Percentiles rank a stretch among this genome's conserved stretches.
These are phyloP conservation scores for Dascyllus trimaculatus DNA, from an alignment of 2,113 vertebrate genomes.

Conservation along the genomic window DNA sequence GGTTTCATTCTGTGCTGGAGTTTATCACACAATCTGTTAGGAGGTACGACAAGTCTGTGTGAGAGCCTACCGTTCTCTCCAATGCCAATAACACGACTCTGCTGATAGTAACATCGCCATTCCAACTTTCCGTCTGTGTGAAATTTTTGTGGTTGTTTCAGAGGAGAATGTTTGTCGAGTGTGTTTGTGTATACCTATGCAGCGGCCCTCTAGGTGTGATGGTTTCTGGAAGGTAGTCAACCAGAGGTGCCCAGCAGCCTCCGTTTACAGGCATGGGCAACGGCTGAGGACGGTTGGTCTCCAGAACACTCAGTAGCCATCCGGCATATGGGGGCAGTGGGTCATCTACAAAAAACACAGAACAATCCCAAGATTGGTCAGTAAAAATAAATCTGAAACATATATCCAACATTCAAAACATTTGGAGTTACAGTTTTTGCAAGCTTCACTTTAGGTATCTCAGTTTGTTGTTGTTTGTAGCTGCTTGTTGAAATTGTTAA, in stretches of 20 bases:
- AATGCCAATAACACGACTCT: slow-evolving; percentile 2
- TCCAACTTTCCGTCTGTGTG: background rate
- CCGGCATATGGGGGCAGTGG: slow-evolving; percentile 95
- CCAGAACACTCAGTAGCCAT: slow-evolving; percentile 94
- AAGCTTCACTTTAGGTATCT: too few species aligned
- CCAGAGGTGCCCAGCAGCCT: slow-evolving; percentile 97
- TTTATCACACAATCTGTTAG: slow-evolving; percentile 49
- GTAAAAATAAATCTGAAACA: background rate
- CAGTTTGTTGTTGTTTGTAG: too few species aligned
- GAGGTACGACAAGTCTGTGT: slow-evolving; percentile 9
- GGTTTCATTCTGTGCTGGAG: slow-evolving; percentile 28
- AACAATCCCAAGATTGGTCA: background rate
- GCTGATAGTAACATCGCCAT: background rate
- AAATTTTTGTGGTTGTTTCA: slow-evolving; percentile 3
- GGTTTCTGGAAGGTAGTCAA: slow-evolving; percentile 98
- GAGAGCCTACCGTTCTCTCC: slow-evolving; percentile 1
- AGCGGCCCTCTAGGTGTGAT: slow-evolving; percentile 95
- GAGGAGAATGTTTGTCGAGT: background rate
- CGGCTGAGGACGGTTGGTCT: slow-evolving; percentile 94
- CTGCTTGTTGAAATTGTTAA: too few species aligned
- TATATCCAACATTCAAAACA: too few species aligned
- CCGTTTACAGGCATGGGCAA: slow-evolving; percentile 97
- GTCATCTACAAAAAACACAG: slow-evolving; percentile 84
- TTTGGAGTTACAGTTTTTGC: too few species aligned
- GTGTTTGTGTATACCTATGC: slow-evolving; percentile 87